Conservation (phyloP, 2,797 vertebrate genomes). For the Phataginus tricuspis region DNA sequence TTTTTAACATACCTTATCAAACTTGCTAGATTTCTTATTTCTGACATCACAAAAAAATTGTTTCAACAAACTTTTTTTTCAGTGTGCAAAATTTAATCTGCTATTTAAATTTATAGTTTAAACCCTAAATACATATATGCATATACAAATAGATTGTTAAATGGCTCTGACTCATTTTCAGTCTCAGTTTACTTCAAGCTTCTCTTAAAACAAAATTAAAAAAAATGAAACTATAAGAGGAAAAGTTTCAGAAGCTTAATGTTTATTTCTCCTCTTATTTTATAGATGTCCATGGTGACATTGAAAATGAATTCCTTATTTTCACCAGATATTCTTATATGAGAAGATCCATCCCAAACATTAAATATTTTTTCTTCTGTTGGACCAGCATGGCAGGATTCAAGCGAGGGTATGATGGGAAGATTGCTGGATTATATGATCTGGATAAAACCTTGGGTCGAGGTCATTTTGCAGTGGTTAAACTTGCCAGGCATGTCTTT, state of each 20-base stretch:
- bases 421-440: constrained; percentile 98
- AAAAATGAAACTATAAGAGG: neutral
- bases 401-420: constrained; percentile 97
- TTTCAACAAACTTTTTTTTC: neutral
- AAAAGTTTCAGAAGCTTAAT: constrained; percentile 11
- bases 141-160: neutral
- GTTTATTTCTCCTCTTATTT: constrained; percentile 70
- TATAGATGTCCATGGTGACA: constrained; percentile 86
- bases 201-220: constrained; percentile 18
- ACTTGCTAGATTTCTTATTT: constrained; percentile 45
- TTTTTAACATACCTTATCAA: neutral
- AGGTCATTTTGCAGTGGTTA: constrained; percentile 98
- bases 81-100: constrained; percentile 19
- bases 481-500: constrained; percentile 97
- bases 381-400: constrained; percentile 94
- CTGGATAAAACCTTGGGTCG: constrained; percentile 98
- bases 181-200: neutral
- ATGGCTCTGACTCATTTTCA: constrained; percentile 17
- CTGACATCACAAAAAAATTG: neutral
- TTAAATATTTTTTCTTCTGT: constrained; percentile 63
- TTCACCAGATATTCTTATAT: constrained; percentile 87
- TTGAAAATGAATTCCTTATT: constrained; percentile 90
- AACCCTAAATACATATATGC: neutral
- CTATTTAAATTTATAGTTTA: constrained; percentile 20
- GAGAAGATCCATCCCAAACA: constrained; percentile 86